Conservation (phyloP, 92 coral and sea anemone genomes). For the Zoanthus sociatus region DNA sequence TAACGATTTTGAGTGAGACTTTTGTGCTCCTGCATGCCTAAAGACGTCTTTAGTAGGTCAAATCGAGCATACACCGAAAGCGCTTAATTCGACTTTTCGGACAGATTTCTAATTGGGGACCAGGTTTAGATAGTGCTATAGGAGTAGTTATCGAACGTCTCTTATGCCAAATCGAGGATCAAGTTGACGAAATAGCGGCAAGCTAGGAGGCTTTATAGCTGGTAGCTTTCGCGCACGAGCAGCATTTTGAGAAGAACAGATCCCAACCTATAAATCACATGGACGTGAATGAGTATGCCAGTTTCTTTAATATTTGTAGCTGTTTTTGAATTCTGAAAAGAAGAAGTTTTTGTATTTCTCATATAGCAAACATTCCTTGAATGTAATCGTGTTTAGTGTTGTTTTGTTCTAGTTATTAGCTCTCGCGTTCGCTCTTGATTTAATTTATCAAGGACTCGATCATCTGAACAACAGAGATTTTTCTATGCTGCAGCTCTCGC, state of each 20-base stretch:
- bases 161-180: no score
- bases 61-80: no score
- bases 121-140: no score
- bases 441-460: not conserved
- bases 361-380: not conserved
- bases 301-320: not conserved
- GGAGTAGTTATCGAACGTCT: no score
- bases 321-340: conserved; percentile 2
- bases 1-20: no score
- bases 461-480: not conserved
- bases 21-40: no score
- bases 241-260: not conserved
- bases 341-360: conserved; percentile 5
- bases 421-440: conserved; percentile 1
- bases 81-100: no score
- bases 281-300: conserved; percentile 7
- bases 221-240: conserved; percentile 3
- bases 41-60: no score
- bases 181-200: no score
- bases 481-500: not conserved
- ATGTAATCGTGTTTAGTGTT: not conserved
- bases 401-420: conserved; percentile 14
- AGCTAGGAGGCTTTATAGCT: no score
- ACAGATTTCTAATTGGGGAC: no score
- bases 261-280: not conserved